Evolutionary conservation across 2,888 invertebrate genomes (phyloP).

Genomic region (Drosophila meridionalis): DNA sequence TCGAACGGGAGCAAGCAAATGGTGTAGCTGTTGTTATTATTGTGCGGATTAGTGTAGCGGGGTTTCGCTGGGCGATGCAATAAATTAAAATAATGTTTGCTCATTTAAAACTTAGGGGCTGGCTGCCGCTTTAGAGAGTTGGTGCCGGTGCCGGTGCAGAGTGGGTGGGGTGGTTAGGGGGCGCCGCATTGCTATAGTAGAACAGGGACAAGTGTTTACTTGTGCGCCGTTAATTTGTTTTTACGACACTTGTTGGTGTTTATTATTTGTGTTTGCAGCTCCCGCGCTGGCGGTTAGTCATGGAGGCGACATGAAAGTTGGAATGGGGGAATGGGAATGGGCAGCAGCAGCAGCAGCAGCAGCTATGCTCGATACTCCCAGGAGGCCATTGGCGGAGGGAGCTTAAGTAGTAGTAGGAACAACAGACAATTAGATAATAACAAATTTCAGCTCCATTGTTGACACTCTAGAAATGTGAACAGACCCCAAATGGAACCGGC

Average conservation of each 20-base stretch:
- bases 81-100: conserved; percentile 72
- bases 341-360: not conserved
- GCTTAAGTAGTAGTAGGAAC: conserved; percentile 24
- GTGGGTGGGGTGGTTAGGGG: not conserved
- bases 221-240: conserved; percentile 72
- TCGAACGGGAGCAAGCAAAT: conserved; percentile 24
- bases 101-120: conserved; percentile 66
- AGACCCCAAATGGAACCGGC: conserved; percentile 18
- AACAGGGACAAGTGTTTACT: conserved; percentile 65
- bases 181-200: not conserved
- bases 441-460: conserved; percentile 58
- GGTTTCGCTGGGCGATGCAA: conserved; percentile 53
- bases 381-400: conserved; percentile 38
- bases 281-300: conserved; percentile 63
- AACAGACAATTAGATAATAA: conserved; percentile 64
- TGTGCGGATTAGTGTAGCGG: conserved; percentile 46
- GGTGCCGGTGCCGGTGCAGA: not conserved
- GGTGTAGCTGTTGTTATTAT: conserved; percentile 40
- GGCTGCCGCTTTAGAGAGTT: conserved; percentile 14
- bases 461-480: conserved; percentile 44
- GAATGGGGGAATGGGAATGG: not conserved
- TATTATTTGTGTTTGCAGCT: conserved; percentile 69
- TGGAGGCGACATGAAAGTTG: not conserved
- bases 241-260: conserved; percentile 72
- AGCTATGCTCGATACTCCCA: conserved; percentile 30